Base-by-base conservation (phyloP, 1,140 invertebrate species). In the Gonioctena quinquepunctata region DNA sequence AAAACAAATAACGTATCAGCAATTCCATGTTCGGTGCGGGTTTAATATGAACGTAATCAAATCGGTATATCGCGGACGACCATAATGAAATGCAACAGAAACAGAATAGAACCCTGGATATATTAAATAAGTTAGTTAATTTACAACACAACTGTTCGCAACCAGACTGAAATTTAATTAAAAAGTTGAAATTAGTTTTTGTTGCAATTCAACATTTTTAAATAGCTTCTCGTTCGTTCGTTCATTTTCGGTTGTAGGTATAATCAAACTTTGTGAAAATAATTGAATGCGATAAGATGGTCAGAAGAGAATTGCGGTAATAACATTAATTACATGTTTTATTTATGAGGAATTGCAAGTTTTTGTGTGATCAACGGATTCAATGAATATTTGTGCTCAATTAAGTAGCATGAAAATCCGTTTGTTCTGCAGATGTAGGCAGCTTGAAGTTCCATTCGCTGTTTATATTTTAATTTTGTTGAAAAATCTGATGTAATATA, bases 141-240 rank as follows among this genome's bases (percentile, higher is more conserved):
- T 78, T 80, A 78, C 74, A 75, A 67, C 75, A 72, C 77, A 78
- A 80, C 73, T 80, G 76, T 70, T 75, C 67, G 62, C 69, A 68
- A 72, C 62, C 68, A 28, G 71, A 73, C 70, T 73, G 70, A 79
- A 78, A 82, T 82, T 82, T 80, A 82, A 82, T 82, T 81, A 82
- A 82, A 81, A 82, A 82, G 80, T 82, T 82, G 71, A 77, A 81
- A 82, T 82, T 81, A 82, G 79, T 82, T 82, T 82, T 81, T 81
- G 78, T 82, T 82, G 79, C 81, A 81, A 82, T 81, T 82, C 77
- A 71, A 69, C 77, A 76, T 80, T 81, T 81, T 81, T 80, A 80
- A 79, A 80, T 80, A 78, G 72, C 75, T 76, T 63, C 77, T 72
- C 69, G 61, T 78, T 81, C 76, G 61, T 59, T 59, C 21, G 13